Evolutionary conservation across 2,888 invertebrate genomes (phyloP).

Genomic region (Stenurella melanura): DNA sequence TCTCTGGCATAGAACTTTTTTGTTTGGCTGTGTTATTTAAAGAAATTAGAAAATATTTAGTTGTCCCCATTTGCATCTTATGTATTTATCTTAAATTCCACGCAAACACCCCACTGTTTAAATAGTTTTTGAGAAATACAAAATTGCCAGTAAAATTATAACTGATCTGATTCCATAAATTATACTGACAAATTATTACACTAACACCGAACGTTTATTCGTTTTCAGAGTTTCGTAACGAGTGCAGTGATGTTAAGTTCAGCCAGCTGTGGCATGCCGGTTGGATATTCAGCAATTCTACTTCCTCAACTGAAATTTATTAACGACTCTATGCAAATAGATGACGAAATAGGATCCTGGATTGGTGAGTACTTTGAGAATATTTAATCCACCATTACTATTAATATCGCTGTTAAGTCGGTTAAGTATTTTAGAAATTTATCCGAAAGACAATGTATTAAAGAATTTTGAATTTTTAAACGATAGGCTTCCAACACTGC

Average conservation of each 20-base stretch:
- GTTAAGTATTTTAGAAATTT: background rate
- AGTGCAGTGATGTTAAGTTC: conserved; percentile 82
- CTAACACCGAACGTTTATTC: background rate
- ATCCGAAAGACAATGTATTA: no score
- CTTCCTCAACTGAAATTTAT: conserved; percentile 81
- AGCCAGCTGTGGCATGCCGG: conserved; percentile 87
- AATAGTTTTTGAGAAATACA: no score
- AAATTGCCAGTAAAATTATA: conserved; percentile 19
- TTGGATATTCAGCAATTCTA: conserved; percentile 86
- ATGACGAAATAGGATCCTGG: conserved; percentile 86
- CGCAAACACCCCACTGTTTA: no score
- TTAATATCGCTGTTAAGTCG: no score
- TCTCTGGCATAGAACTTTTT: no score
- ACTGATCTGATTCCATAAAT: conserved; percentile 35
- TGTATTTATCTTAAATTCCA: no score
- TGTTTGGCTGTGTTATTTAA: no score
- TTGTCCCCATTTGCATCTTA: no score
- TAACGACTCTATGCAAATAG: conserved; percentile 79
- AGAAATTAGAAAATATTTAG: no score
- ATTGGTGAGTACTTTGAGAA: conserved; percentile 76
- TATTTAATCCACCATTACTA: background rate
- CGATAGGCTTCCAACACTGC: no score
- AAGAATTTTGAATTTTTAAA: no score
- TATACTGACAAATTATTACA: background rate
- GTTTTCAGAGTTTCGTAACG: conserved; percentile 81